phyloP scores from a whole-genome alignment of 1,140 invertebrate species.

The Drosophila navojoa region DNA sequence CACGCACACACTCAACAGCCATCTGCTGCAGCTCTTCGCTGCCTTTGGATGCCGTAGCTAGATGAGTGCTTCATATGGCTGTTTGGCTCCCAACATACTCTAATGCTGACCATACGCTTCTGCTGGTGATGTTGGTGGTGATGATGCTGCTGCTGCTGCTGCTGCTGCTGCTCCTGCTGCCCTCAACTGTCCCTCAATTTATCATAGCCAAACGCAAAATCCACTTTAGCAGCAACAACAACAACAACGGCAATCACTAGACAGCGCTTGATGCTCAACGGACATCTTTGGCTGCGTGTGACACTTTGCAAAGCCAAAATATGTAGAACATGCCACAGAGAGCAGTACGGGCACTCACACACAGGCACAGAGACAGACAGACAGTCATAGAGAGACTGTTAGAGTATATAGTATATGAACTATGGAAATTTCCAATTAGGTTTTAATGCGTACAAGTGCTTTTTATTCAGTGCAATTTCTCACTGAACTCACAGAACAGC shows the following conservation, averaged over 20 bases:
- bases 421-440: constrained; percentile 82
- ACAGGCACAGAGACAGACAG: constrained; percentile 13
- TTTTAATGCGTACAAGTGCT: constrained; percentile 82
- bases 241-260: constrained; percentile 42
- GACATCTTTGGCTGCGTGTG: constrained; percentile 75
- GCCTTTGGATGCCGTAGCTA: constrained; percentile 13
- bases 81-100: constrained; percentile 13
- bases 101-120: constrained; percentile 49
- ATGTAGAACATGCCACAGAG: constrained; percentile 76
- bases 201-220: constrained; percentile 79
- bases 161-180: constrained; percentile 4
- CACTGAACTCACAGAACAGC: constrained; percentile 36
- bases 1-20: constrained; percentile 5
- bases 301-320: constrained; percentile 81
- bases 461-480: constrained; percentile 82
- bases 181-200: constrained; percentile 65
- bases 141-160: neutral
- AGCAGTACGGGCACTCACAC: constrained; percentile 7
- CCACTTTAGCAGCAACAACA: constrained; percentile 64
- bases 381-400: constrained; percentile 37
- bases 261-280: constrained; percentile 37
- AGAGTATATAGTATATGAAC: constrained; percentile 77
- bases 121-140: neutral
- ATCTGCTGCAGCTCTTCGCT: constrained; percentile 32
- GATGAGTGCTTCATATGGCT: constrained; percentile 19